Percentiles rank a stretch among this genome's conserved stretches.
Conservation (phyloP, 2,888 invertebrate genomes). For the Neoitamus cyanurus region DNA sequence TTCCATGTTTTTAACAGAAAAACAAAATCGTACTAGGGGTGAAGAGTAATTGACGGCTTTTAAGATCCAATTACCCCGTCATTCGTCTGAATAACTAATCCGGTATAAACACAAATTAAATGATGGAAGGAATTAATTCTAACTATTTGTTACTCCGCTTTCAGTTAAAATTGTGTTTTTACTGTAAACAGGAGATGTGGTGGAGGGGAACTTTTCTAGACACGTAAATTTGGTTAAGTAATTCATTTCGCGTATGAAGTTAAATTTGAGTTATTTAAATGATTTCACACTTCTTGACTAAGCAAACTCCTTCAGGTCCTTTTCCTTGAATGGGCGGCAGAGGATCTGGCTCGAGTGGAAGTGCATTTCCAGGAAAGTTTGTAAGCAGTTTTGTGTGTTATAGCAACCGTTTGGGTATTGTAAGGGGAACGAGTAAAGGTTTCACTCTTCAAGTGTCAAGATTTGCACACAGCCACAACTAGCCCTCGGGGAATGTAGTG, state of each 20-base stretch:
- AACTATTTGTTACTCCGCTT: neutral
- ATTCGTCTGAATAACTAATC: neutral
- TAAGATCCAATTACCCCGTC: neutral
- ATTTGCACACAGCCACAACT: conserved; percentile 9
- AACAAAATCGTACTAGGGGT: too few species aligned
- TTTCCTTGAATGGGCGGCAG: neutral
- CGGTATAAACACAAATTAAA: neutral
- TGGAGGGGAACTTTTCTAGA: neutral
- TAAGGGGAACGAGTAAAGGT: neutral
- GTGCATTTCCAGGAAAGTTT: conserved; percentile 25
- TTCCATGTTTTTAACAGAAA: too few species aligned
- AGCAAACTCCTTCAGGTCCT: neutral
- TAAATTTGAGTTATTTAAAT: conserved; percentile 43
- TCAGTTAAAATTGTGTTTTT: neutral
- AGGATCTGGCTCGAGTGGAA: neutral
- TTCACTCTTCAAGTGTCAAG: neutral
- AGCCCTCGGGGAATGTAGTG: neutral
- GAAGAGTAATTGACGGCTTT: too few species aligned
- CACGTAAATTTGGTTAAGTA: conserved; percentile 24
- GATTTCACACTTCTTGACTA: conserved; percentile 42
- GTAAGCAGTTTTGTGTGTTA: conserved; percentile 39
- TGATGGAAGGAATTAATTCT: neutral
- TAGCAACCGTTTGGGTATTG: neutral
- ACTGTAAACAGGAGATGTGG: neutral
- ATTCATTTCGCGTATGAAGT: conserved; percentile 29